These are phyloP conservation scores for cattle (Bos taurus) DNA, from an alignment of 2,113 vertebrate species.

Conservation along the genomic window ARS-UCD2.0 NC_037330.1:74875001-74875500, in stretches of 20 bases:
- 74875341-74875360: not conserved
- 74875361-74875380: not conserved
- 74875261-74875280: not conserved
- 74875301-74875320: not conserved
- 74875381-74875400: not conserved
- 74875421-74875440: not conserved
- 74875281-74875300: not conserved
- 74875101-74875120: not conserved
- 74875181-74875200: not conserved
- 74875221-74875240: not conserved
- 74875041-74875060: not conserved
- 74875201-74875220: not conserved
- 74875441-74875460: not conserved
- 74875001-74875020: not conserved
- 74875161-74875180: not conserved
- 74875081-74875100: not conserved
- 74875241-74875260: not conserved
- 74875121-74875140: constrained; percentile 3
- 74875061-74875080: not conserved
- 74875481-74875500: not conserved
- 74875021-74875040: not conserved
- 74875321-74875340: not conserved
- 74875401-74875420: not conserved
- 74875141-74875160: not conserved
- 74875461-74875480: not conserved